phyloP scores from a whole-genome alignment of 1,140 invertebrate genomes.

The Coenobita brevimanus region DNA sequence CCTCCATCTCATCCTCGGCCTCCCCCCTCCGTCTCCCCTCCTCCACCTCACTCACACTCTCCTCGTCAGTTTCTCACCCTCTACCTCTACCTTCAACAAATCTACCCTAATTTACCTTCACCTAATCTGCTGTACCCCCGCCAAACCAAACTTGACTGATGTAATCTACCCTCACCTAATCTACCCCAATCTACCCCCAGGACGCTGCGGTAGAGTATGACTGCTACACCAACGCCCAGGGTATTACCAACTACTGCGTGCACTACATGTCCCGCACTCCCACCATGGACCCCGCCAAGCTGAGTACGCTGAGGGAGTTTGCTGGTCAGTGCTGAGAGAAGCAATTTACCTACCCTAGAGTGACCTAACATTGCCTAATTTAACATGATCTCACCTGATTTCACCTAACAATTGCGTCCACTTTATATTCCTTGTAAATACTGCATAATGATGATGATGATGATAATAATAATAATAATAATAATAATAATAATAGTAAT shows the following conservation, averaged over 20 bases:
- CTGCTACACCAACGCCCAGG: conserved; percentile 69
- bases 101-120: background rate
- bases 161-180: background rate
- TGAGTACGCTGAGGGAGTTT: conserved; percentile 69
- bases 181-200: background rate
- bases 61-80: too few species aligned
- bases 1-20: too few species aligned
- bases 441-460: too few species aligned
- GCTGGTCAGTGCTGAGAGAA: conserved; percentile 61
- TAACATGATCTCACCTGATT: too few species aligned
- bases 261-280: conserved; percentile 72
- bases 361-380: too few species aligned
- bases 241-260: conserved; percentile 72
- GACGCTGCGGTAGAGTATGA: conserved; percentile 73
- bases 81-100: background rate
- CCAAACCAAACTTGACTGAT: background rate
- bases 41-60: background rate
- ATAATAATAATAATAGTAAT: too few species aligned
- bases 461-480: too few species aligned
- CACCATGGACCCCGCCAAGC: conserved; percentile 59
- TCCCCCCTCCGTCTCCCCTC: background rate
- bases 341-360: background rate
- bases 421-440: too few species aligned
- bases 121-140: background rate
- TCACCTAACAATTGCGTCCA: too few species aligned